These are phyloP conservation scores for Buathra laborator DNA, from an alignment of 2,888 invertebrate genomes.

Conservation along the genomic window DNA sequence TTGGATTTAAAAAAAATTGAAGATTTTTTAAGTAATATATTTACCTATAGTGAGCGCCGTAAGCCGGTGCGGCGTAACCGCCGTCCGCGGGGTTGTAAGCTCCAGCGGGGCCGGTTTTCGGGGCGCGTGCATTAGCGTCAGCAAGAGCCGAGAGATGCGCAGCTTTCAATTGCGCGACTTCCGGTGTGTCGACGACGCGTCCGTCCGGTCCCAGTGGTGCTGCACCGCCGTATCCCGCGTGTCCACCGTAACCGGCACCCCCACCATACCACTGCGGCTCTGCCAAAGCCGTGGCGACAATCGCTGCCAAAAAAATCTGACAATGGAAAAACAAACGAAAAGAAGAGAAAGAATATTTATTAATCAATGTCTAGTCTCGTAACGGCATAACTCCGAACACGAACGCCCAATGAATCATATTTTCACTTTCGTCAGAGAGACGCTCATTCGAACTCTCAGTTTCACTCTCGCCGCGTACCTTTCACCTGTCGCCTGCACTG, in stretches of 20 bases:
- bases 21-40: neutral
- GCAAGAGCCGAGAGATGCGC: conserved; percentile 81
- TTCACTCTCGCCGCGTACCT: conserved; percentile 28
- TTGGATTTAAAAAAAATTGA: neutral
- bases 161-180: conserved; percentile 82
- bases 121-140: conserved; percentile 82
- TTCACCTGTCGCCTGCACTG: conserved; percentile 35
- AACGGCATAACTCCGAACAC: neutral
- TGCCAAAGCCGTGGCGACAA: conserved; percentile 72
- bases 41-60: conserved; percentile 68
- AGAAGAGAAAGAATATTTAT: conserved; percentile 19
- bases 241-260: conserved; percentile 67
- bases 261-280: conserved; percentile 81
- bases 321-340: neutral
- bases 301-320: conserved; percentile 75
- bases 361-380: neutral
- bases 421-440: conserved; percentile 32
- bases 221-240: conserved; percentile 69
- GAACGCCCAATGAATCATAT: conserved; percentile 8
- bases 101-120: conserved; percentile 74
- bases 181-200: conserved; percentile 82
- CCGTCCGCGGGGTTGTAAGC: conserved; percentile 73
- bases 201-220: conserved; percentile 82
- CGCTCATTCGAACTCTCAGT: conserved; percentile 12
- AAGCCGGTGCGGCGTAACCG: conserved; percentile 72